Conservation (phyloP, 2,888 invertebrate species). For the Erpobdella octoculata region DNA sequence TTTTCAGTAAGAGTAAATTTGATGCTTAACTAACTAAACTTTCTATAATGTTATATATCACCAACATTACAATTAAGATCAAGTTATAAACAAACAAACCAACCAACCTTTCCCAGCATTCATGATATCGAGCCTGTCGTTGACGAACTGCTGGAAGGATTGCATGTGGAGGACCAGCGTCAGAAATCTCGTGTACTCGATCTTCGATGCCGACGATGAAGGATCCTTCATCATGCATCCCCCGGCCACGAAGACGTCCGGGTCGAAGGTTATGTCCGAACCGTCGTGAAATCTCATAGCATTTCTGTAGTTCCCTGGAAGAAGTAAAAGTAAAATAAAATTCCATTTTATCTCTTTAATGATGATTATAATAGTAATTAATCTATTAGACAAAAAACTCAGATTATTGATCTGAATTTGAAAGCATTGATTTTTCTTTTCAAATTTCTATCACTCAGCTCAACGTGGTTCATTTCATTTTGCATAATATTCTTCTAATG, state of each 20-base stretch:
- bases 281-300: slow-evolving; percentile 66
- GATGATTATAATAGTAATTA: too few relatives aligned
- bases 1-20: not conserved
- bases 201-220: not conserved
- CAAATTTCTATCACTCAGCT: too few relatives aligned
- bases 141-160: slow-evolving; percentile 76
- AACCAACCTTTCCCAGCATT: slow-evolving; percentile 64
- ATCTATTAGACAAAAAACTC: too few relatives aligned
- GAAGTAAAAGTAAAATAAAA: too few relatives aligned
- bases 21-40: not conserved
- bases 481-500: too few relatives aligned
- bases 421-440: too few relatives aligned
- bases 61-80: not conserved
- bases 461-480: too few relatives aligned
- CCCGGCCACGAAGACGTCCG: slow-evolving; percentile 71
- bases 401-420: too few relatives aligned
- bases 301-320: slow-evolving; percentile 59
- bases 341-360: too few relatives aligned
- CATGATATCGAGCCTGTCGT: slow-evolving; percentile 81
- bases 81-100: not conserved
- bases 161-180: slow-evolving; percentile 82
- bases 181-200: slow-evolving; percentile 62
- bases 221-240: not conserved
- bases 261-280: slow-evolving; percentile 73
- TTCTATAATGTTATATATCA: not conserved